Percentiles rank a stretch among this genome's conserved stretches.
phyloP scores from a whole-genome alignment of 2,797 vertebrate species.

The Chiloscyllium punctatum region DNA sequence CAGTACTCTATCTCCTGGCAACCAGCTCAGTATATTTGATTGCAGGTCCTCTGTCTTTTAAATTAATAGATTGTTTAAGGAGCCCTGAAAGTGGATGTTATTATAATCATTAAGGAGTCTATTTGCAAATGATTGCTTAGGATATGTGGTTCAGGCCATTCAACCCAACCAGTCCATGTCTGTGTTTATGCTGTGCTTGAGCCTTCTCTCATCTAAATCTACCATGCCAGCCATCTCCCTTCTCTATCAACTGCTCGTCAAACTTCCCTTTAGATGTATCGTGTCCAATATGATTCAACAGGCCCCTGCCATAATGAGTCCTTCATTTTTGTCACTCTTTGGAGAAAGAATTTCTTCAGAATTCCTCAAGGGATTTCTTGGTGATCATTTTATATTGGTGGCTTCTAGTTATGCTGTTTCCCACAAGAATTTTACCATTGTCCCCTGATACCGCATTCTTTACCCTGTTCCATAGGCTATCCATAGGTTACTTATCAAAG shows the following conservation, averaged over 20 bases:
- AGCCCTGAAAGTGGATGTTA: no score
- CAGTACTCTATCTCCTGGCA: not conserved
- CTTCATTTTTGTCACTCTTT: not conserved
- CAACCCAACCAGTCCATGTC: not conserved
- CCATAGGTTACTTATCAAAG: not conserved
- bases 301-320: not conserved
- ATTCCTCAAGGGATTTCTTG: no score
- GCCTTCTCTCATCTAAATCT: not conserved
- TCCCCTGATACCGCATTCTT: not conserved
- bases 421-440: not conserved
- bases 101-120: not conserved
- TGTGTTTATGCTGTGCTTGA: not conserved
- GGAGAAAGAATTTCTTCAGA: not conserved
- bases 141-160: not conserved
- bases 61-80: not conserved
- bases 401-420: not conserved
- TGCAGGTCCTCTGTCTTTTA: not conserved
- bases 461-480: not conserved
- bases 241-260: not conserved
- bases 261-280: not conserved
- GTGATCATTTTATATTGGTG: not conserved
- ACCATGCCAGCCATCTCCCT: not conserved
- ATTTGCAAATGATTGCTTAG: not conserved
- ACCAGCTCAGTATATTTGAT: not conserved
- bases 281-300: not conserved